These are phyloP conservation scores for Drosophila antonietae DNA, from an alignment of 2,888 invertebrate genomes.

Conservation along the genomic window DNA sequence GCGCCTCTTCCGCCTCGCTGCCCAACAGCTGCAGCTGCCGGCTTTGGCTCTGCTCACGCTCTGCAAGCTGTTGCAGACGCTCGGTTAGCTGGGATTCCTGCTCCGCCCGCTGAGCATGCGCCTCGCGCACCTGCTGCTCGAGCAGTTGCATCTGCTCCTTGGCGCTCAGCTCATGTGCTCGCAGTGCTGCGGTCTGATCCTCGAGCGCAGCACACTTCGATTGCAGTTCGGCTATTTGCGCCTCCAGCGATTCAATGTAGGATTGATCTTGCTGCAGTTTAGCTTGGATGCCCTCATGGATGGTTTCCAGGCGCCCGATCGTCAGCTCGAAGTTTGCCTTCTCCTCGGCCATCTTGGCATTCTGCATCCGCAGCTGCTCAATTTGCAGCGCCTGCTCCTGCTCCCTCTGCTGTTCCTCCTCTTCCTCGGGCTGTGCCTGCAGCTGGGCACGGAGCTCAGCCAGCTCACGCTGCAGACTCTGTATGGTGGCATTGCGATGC, in stretches of 20 bases:
- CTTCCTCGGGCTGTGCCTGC: slow-evolving; percentile 70
- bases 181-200: slow-evolving; percentile 87
- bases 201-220: slow-evolving; percentile 88
- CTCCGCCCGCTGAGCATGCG: slow-evolving; percentile 87
- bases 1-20: slow-evolving; percentile 86
- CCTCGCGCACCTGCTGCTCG: slow-evolving; percentile 86
- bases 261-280: slow-evolving; percentile 91
- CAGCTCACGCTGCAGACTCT: slow-evolving; percentile 78
- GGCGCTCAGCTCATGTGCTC: slow-evolving; percentile 87
- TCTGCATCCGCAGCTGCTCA: slow-evolving; percentile 56
- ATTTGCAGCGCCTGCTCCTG: slow-evolving; percentile 20
- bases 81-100: slow-evolving; percentile 88
- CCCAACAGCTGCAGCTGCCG: slow-evolving; percentile 86
- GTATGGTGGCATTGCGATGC: slow-evolving; percentile 86
- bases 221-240: slow-evolving; percentile 88
- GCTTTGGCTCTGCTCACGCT: slow-evolving; percentile 88
- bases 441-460: slow-evolving; percentile 68
- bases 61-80: slow-evolving; percentile 87
- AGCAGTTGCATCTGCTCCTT: slow-evolving; percentile 88
- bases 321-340: slow-evolving; percentile 78
- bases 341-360: slow-evolving; percentile 71
- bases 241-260: slow-evolving; percentile 90
- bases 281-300: slow-evolving; percentile 85
- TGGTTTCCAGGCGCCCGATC: slow-evolving; percentile 77
- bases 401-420: slow-evolving; percentile 27